These are phyloP conservation scores for Thyatira batis DNA, from an alignment of 2,888 invertebrate genomes.

Conservation along the genomic window DNA sequence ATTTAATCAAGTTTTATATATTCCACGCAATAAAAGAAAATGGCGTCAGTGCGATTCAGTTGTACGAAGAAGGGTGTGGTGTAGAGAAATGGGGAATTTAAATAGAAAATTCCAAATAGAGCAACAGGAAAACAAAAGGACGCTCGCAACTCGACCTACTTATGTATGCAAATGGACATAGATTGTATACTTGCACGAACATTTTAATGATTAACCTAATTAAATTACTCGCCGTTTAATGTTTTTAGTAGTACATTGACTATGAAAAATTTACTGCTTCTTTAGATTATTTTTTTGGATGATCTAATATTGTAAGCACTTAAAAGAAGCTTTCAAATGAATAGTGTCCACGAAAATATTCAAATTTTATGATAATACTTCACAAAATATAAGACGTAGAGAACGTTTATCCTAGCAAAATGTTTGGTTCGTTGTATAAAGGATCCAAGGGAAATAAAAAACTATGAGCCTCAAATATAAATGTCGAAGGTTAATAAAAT, in stretches of 20 bases:
- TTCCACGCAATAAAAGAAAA: conserved; percentile 1
- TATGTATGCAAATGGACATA: conserved; percentile 4
- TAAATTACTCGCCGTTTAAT: too few species aligned
- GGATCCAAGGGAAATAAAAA: background rate
- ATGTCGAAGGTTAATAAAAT: background rate
- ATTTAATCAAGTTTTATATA: background rate
- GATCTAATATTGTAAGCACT: too few species aligned
- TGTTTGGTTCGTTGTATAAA: background rate
- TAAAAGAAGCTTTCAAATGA: too few species aligned
- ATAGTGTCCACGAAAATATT: too few species aligned
- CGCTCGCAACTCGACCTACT: conserved; percentile 20
- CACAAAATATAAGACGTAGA: too few species aligned
- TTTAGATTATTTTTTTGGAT: too few species aligned
- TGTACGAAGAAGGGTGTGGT: conserved; percentile 24
- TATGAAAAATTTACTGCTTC: too few species aligned
- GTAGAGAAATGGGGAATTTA: conserved; percentile 40
- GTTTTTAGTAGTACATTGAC: too few species aligned
- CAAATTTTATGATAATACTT: too few species aligned
- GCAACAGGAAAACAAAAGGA: conserved; percentile 33
- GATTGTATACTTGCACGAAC: background rate
- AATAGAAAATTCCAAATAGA: conserved; percentile 49
- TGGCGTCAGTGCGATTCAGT: conserved; percentile 17
- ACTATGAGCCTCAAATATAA: background rate
- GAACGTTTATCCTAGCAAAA: too few species aligned
- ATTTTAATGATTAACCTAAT: background rate